Evolutionary conservation across 2,113 vertebrate genomes (phyloP).

Genomic region (Delphinus delphis): DNA sequence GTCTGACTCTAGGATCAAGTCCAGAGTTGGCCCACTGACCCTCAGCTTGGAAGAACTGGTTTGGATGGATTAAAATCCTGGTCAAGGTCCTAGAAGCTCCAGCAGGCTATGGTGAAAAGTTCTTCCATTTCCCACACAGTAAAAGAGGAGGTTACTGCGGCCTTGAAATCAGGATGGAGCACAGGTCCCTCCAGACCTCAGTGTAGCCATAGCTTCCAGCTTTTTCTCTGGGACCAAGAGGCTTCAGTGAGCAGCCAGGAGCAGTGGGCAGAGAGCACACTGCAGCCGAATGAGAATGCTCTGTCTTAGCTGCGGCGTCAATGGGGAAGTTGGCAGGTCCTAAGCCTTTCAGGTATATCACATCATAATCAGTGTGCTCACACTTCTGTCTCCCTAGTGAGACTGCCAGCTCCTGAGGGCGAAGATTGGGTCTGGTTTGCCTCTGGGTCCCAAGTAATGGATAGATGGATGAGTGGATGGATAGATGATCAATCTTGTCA

Average conservation of each 20-base stretch:
- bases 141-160: not conserved
- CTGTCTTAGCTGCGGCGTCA: not conserved
- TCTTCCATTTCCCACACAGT: not conserved
- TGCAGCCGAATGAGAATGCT: not conserved
- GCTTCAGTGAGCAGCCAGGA: not conserved
- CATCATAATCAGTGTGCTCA: not conserved
- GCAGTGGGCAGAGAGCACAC: not conserved
- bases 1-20: not conserved
- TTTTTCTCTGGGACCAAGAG: not conserved
- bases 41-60: not conserved
- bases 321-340: not conserved
- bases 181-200: not conserved
- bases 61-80: slow-evolving; percentile 38
- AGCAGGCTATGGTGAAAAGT: not conserved
- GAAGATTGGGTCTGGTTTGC: not conserved
- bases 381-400: not conserved
- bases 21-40: not conserved
- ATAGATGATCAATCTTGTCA: not conserved
- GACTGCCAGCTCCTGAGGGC: not conserved
- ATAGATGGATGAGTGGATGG: not conserved
- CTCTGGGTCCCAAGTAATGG: not conserved
- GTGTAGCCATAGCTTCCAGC: not conserved
- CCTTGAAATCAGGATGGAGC: not conserved
- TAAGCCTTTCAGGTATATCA: not conserved
- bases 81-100: not conserved